Conservation (phyloP, 2,888 invertebrate genomes). For the Argynnis bischoffii region DNA sequence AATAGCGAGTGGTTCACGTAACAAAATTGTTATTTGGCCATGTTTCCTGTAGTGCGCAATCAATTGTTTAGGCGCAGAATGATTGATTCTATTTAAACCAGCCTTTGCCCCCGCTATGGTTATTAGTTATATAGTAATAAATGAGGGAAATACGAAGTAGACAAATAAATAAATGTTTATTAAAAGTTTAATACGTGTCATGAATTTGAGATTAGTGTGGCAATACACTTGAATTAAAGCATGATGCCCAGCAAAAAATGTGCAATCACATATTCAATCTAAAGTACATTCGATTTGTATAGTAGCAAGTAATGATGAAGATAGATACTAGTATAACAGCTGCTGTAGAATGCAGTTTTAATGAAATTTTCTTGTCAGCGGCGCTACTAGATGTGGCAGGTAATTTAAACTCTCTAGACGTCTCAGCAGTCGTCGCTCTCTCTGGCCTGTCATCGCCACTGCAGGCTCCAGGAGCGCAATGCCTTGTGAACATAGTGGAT, state of each 20-base stretch:
- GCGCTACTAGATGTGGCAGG: conserved; percentile 46
- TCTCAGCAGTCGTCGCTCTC: conserved; percentile 52
- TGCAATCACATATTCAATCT: not conserved
- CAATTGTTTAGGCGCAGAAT: not conserved
- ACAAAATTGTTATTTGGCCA: conserved; percentile 29
- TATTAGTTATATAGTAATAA: not conserved
- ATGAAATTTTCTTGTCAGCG: conserved; percentile 56
- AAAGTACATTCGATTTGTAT: not conserved
- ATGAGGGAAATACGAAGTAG: not conserved
- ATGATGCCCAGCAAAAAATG: not conserved
- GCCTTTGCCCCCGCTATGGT: not conserved
- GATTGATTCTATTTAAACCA: not conserved
- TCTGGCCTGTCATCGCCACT: conserved; percentile 36
- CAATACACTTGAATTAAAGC: not conserved
- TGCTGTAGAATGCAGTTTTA: conserved; percentile 50
- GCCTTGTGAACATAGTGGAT: not conserved
- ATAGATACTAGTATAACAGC: conserved; percentile 21
- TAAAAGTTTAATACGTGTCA: too few relatives aligned
- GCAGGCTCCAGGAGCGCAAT: conserved; percentile 13
- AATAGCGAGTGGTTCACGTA: conserved; percentile 21
- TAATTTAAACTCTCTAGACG: conserved; percentile 59
- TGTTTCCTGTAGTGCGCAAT: conserved; percentile 27
- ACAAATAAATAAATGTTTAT: too few relatives aligned
- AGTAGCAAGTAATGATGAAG: conserved; percentile 16
- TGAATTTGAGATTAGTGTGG: too few relatives aligned